Evolutionary conservation across 2,797 vertebrate genomes (phyloP).

Genomic region (Scolopax bukidnonensis): DNA sequence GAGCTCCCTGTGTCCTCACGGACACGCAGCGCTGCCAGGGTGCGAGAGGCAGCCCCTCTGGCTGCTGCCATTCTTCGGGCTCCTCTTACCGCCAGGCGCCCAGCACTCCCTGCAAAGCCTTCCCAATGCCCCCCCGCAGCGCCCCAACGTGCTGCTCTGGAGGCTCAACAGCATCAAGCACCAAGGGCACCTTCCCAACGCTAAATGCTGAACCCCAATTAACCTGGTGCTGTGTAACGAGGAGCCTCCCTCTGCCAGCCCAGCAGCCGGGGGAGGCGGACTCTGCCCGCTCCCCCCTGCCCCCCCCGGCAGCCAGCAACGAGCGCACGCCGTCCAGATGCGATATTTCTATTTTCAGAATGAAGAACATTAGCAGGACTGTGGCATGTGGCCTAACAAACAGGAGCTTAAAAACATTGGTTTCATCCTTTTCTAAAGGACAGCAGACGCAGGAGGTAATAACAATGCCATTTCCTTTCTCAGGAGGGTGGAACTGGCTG

Average conservation of each 20-base stretch:
- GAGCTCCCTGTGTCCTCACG: not conserved
- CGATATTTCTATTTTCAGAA: slow-evolving; percentile 23
- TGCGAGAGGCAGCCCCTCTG: not conserved
- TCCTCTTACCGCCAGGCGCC: slow-evolving; percentile 10
- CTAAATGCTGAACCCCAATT: slow-evolving; percentile 73
- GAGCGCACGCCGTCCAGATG: not conserved
- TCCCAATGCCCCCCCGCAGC: not conserved
- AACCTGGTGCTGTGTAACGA: slow-evolving; percentile 79
- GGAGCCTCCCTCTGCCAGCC: slow-evolving; percentile 70
- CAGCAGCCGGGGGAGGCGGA: slow-evolving; percentile 66
- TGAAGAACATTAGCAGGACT: slow-evolving; percentile 29
- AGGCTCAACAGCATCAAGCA: not conserved
- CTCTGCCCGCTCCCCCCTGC: slow-evolving; percentile 46
- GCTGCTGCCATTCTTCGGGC: slow-evolving; percentile 1
- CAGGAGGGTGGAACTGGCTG: not conserved
- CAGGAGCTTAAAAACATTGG: not conserved
- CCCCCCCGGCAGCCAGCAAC: not conserved
- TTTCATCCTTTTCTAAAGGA: slow-evolving; percentile 50
- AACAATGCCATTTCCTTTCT: not conserved
- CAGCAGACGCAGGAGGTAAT: slow-evolving; percentile 66
- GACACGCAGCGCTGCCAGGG: not conserved
- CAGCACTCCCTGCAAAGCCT: not conserved
- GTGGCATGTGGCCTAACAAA: not conserved
- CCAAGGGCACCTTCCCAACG: slow-evolving; percentile 67
- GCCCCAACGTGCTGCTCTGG: not conserved